phyloP scores from a whole-genome alignment of 2,113 vertebrate genomes.

The Seriola rivoliana region DNA sequence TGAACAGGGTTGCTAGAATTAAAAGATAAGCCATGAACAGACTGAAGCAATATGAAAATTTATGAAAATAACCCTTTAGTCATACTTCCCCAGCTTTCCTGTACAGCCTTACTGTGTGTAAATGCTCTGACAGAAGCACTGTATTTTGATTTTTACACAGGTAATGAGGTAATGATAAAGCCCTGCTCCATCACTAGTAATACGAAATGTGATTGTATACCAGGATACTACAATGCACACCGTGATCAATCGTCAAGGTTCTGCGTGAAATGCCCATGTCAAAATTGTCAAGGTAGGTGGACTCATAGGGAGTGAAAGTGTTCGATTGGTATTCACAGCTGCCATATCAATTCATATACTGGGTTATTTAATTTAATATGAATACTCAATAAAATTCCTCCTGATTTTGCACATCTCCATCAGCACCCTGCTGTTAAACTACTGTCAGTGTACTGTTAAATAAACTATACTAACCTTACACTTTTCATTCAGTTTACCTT shows the following conservation, averaged over 20 bases:
- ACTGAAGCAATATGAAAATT: neutral
- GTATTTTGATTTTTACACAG: neutral
- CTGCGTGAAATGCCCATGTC: neutral
- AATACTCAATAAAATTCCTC: no score
- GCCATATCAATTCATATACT: neutral
- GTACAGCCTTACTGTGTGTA: neutral
- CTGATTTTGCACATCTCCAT: no score
- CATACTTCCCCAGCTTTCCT: no score
- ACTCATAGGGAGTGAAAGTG: neutral
- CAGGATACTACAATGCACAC: neutral
- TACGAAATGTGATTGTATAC: slow-evolving; percentile 39
- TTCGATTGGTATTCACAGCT: neutral
- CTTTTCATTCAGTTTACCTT: no score
- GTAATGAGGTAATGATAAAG: rapidly evolving
- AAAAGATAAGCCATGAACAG: no score
- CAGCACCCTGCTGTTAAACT: no score
- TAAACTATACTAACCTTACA: no score
- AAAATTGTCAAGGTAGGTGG: neutral
- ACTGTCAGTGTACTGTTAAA: no score
- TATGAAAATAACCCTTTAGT: neutral
- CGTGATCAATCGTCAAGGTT: rapidly evolving
- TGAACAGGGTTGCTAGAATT: no score
- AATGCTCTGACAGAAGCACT: neutral
- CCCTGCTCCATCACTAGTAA: neutral
- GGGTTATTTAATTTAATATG: neutral